Evolutionary conservation across 2,888 invertebrate genomes (phyloP).

Genomic region (Camponotus fellah): DNA sequence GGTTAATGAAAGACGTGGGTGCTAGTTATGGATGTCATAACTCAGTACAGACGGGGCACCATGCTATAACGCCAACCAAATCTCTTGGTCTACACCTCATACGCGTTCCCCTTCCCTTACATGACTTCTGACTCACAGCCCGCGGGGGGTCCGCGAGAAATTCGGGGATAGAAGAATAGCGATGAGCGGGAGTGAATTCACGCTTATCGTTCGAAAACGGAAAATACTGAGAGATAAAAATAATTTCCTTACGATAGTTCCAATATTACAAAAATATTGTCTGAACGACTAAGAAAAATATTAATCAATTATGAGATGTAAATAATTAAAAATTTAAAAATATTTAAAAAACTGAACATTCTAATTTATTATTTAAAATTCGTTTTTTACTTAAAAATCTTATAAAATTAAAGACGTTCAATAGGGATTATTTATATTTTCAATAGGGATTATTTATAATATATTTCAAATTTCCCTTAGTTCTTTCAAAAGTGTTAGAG

Average conservation of each 20-base stretch:
- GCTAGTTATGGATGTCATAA: conserved; percentile 81
- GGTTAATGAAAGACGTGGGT: conserved; percentile 81
- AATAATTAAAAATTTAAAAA: background rate
- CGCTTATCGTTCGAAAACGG: conserved; percentile 49
- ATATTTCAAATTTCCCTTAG: background rate
- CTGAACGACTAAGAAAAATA: background rate
- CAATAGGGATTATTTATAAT: background rate
- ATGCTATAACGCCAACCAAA: conserved; percentile 59
- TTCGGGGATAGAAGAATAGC: conserved; percentile 63
- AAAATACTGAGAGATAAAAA: conserved; percentile 48
- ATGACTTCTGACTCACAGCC: conserved; percentile 74
- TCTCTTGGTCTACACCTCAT: conserved; percentile 57
- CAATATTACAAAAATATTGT: background rate
- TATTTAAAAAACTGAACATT: background rate
- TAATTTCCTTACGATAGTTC: conserved; percentile 7
- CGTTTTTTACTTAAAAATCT: background rate
- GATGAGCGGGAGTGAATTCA: conserved; percentile 54
- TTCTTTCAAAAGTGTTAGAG: background rate
- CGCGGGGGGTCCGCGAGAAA: conserved; percentile 54
- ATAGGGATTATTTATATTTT: background rate
- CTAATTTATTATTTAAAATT: background rate
- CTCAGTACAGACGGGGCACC: conserved; percentile 67
- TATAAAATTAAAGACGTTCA: background rate
- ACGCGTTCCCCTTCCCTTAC: conserved; percentile 47
- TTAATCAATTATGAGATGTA: background rate